Percentiles rank a stretch among this genome's conserved stretches.
phyloP scores from a whole-genome alignment of 2,113 vertebrate species.

The Pteruthius melanotis region DNA sequence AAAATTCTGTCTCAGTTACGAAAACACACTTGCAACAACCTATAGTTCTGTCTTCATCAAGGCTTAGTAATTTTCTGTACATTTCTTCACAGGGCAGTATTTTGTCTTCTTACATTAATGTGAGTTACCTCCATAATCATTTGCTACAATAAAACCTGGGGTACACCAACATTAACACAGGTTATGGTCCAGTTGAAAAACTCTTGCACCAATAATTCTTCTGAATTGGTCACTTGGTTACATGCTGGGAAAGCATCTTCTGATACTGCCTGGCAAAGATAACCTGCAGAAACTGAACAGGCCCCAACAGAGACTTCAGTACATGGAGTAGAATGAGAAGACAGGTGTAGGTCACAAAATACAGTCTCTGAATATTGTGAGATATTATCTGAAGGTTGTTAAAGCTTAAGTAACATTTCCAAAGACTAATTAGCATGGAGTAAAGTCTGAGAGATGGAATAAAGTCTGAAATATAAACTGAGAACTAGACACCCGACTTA shows the following conservation, averaged over 20 bases:
- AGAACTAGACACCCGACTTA: not conserved
- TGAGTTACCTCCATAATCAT: not conserved
- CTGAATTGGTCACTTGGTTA: not conserved
- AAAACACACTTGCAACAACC: not conserved
- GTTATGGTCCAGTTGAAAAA: not conserved
- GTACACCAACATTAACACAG: not conserved
- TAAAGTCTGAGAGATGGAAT: not conserved
- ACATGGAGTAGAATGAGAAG: not conserved
- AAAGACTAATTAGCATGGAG: not conserved
- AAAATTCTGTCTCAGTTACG: not conserved
- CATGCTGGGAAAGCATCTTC: not conserved
- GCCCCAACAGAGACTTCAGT: not conserved
- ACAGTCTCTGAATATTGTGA: not conserved
- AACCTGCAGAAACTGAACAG: not conserved
- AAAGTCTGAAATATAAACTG: not conserved
- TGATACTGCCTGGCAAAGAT: not conserved
- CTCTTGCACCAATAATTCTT: not conserved
- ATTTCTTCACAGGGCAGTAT: conserved; percentile 20
- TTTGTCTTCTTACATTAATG: not conserved
- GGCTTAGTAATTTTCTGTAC: not conserved
- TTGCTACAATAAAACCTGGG: not conserved
- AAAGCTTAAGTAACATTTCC: not conserved
- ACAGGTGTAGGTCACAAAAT: not conserved
- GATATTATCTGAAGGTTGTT: not conserved
- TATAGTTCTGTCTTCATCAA: not conserved